phyloP scores from a whole-genome alignment of 2,888 invertebrate genomes.

The Melipona beecheii region DNA sequence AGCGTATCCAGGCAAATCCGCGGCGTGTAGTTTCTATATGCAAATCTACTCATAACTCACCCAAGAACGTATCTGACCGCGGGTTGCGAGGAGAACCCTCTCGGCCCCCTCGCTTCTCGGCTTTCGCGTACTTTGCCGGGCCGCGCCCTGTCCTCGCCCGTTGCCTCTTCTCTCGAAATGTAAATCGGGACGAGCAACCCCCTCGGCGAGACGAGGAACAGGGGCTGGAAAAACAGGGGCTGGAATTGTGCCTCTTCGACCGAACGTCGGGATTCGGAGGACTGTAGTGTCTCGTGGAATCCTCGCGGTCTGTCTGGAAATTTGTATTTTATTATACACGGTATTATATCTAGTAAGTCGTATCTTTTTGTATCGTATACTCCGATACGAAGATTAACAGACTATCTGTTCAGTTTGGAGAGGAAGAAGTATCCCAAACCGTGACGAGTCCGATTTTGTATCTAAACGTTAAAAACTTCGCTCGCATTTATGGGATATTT shows the following conservation, averaged over 20 bases:
- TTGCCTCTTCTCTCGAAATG: constrained; percentile 28
- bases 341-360: too few species aligned
- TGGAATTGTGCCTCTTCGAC: constrained; percentile 9
- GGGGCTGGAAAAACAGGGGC: constrained; percentile 12
- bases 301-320: background rate
- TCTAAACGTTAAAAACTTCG: too few species aligned
- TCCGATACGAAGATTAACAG: too few species aligned
- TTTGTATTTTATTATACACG: background rate
- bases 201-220: background rate
- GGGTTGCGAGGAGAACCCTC: constrained; percentile 22
- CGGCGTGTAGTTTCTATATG: constrained; percentile 77
- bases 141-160: background rate
- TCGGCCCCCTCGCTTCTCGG: background rate
- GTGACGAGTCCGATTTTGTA: too few species aligned
- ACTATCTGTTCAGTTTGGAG: too few species aligned
- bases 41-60: constrained; percentile 79
- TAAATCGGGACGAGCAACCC: constrained; percentile 29
- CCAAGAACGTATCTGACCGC: constrained; percentile 64
- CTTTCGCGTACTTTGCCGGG: background rate
- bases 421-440: too few species aligned
- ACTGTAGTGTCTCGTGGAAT: background rate
- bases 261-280: background rate
- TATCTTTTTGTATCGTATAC: too few species aligned
- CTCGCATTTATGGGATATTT: too few species aligned
- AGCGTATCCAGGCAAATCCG: constrained; percentile 67